Evolutionary conservation across 2,888 invertebrate species (phyloP).

Genomic region (Spilarctia lutea): DNA sequence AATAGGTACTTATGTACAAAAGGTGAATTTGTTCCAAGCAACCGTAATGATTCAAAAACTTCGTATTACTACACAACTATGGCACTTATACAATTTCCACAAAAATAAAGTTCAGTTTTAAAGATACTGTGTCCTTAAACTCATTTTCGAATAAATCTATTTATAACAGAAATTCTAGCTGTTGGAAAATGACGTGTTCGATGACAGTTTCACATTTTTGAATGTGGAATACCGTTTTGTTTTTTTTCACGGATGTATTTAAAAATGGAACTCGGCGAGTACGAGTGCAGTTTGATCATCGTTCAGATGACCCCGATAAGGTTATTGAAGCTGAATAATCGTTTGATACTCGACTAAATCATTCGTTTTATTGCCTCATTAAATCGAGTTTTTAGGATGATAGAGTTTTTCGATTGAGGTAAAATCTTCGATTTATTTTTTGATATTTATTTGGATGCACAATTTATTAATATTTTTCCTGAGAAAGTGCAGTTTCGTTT

Average conservation of each 20-base stretch:
- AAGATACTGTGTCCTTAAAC: background rate
- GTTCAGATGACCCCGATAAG: background rate
- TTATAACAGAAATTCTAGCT: background rate
- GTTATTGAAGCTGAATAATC: background rate
- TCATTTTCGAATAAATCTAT: background rate
- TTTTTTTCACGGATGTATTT: background rate
- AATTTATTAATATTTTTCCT: too few species aligned
- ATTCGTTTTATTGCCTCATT: background rate
- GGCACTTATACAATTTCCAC: background rate
- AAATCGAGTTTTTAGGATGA: background rate
- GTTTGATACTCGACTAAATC: background rate
- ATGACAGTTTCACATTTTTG: slow-evolving; percentile 4
- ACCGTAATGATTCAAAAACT: too few species aligned
- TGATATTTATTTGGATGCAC: background rate
- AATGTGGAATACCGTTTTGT: background rate
- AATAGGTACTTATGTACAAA: too few species aligned
- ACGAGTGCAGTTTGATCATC: background rate
- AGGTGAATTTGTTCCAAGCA: too few species aligned
- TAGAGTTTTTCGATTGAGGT: background rate
- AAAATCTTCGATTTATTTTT: background rate
- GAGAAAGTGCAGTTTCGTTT: background rate
- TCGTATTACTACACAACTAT: too few species aligned
- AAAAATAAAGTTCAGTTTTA: background rate
- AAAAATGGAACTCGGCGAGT: background rate
- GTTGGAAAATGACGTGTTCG: background rate